Evolutionary conservation across 2,888 invertebrate species (phyloP).

Genomic region (Luperina nickerlii): DNA sequence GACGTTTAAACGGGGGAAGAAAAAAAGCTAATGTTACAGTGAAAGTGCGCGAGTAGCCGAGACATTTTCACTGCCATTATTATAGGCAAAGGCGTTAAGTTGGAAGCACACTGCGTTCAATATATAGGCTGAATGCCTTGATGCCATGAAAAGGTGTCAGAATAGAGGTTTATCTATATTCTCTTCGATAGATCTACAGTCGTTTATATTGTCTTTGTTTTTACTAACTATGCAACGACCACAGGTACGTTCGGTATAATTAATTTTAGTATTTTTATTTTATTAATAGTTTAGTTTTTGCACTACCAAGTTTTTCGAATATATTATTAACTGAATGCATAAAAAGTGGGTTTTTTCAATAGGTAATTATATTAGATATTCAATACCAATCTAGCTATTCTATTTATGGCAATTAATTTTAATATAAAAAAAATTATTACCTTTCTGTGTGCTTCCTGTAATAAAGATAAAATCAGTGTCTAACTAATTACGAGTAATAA

Average conservation of each 20-base stretch:
- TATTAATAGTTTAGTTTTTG: background rate
- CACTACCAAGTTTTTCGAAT: background rate
- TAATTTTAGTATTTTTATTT: background rate
- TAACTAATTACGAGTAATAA: slow-evolving; percentile 2
- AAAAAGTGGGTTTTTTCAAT: background rate
- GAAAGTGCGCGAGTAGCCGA: slow-evolving; percentile 75
- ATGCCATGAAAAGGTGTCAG: background rate
- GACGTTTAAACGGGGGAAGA: slow-evolving; percentile 31
- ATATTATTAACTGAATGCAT: background rate
- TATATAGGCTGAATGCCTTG: background rate
- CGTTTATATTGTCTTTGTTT: background rate
- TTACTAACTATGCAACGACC: background rate
- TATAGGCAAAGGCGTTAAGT: slow-evolving; percentile 61
- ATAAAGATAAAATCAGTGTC: background rate
- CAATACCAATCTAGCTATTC: background rate
- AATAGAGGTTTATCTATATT: background rate
- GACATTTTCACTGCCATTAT: slow-evolving; percentile 73
- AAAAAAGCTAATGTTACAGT: slow-evolving; percentile 72
- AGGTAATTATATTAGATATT: background rate
- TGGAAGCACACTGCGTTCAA: slow-evolving; percentile 50
- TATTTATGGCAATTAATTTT: slow-evolving; percentile 7
- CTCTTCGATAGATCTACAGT: background rate
- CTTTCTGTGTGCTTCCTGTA: background rate
- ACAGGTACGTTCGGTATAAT: background rate
- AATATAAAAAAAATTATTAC: slow-evolving; percentile 1